Evolutionary conservation across 2,888 invertebrate species (phyloP).

Genomic region (Sisyra terminalis): DNA sequence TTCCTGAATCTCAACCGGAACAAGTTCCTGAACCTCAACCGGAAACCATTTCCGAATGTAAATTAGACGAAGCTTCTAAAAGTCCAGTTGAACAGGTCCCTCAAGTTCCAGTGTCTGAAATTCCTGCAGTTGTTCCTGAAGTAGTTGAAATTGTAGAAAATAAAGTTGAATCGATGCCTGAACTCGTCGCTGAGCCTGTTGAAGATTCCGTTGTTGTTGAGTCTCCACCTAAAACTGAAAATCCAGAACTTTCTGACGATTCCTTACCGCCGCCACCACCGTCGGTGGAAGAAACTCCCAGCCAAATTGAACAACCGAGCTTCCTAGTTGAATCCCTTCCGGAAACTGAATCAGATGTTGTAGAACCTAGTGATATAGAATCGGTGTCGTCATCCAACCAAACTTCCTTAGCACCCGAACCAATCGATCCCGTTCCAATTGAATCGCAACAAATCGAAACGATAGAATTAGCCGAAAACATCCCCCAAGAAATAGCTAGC

Average conservation of each 20-base stretch:
- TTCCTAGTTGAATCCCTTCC: background rate
- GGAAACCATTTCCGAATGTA: no score
- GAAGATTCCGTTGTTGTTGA: no score
- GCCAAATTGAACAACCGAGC: background rate
- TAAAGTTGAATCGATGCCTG: background rate
- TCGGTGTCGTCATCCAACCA: background rate
- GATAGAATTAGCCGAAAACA: slow-evolving; percentile 1
- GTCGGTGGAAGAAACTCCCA: background rate
- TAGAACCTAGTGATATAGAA: background rate
- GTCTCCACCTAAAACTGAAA: background rate
- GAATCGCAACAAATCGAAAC: background rate
- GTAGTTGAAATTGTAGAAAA: background rate
- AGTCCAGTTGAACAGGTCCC: background rate
- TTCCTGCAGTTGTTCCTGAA: background rate
- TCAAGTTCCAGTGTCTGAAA: background rate
- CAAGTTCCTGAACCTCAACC: no score
- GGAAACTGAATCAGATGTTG: slow-evolving; percentile 1
- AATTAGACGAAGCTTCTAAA: background rate
- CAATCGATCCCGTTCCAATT: background rate
- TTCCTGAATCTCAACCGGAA: no score
- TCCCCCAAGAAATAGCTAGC: background rate
- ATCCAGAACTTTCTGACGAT: background rate
- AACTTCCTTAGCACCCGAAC: background rate
- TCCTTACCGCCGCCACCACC: background rate
- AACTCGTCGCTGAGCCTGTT: no score